Percentiles rank a stretch among this genome's conserved stretches.
Conservation (phyloP, 2,888 invertebrate genomes). For the Fragum sueziense region DNA sequence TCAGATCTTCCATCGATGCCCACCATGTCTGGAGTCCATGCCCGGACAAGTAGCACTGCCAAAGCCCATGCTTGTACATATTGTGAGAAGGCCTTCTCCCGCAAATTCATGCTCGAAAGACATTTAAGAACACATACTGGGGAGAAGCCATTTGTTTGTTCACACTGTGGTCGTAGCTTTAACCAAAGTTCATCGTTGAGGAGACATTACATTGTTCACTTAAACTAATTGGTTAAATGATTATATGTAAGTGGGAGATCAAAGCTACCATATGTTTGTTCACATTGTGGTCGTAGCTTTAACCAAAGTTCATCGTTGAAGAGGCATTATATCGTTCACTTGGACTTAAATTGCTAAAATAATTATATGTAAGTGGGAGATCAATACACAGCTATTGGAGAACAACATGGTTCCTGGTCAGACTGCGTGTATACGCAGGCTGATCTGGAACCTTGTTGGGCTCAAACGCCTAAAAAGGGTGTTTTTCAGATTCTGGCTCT, state of each 20-base stretch:
- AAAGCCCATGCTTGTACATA: background rate
- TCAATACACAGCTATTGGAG: background rate
- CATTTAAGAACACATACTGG: background rate
- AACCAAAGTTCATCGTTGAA: slow-evolving; percentile 7
- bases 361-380: no score
- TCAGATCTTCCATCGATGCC: background rate
- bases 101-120: background rate
- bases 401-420: background rate
- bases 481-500: no score
- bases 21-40: no score
- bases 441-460: no score
- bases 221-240: background rate
- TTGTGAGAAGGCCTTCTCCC: background rate
- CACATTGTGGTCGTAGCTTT: slow-evolving; percentile 15
- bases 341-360: background rate
- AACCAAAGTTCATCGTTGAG: slow-evolving; percentile 13
- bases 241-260: no score
- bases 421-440: slow-evolving; percentile 22
- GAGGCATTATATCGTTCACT: slow-evolving; percentile 10
- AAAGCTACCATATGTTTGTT: slow-evolving; percentile 9
- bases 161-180: background rate
- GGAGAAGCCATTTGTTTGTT: slow-evolving; percentile 18
- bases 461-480: no score
- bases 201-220: slow-evolving; percentile 11
- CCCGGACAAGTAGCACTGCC: background rate